A percentile compares a stretch with the other conserved stretches of the same genome.
phyloP scores from a whole-genome alignment of 2,113 vertebrate genomes.

The Cyphomyrus plagiostoma region DNA sequence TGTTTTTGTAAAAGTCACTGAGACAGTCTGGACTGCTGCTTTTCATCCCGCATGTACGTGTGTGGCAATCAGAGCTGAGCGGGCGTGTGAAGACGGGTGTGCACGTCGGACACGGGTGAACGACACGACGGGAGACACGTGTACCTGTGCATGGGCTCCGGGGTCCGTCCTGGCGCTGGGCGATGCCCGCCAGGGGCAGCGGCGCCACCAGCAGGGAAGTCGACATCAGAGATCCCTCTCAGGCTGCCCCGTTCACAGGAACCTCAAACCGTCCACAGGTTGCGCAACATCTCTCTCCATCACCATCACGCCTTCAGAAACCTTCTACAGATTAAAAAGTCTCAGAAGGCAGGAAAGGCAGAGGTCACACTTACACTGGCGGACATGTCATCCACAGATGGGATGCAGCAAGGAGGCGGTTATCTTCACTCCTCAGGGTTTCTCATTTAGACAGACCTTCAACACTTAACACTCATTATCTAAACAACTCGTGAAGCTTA shows the following conservation, averaged over 20 bases:
- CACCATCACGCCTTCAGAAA: background rate
- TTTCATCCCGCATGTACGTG: background rate
- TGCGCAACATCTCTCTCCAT: background rate
- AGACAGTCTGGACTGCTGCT: background rate
- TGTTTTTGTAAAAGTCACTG: background rate
- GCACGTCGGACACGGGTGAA: background rate
- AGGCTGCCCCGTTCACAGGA: constrained; percentile 50
- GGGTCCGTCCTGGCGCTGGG: constrained; percentile 2
- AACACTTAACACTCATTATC: background rate
- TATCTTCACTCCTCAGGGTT: background rate
- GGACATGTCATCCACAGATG: background rate
- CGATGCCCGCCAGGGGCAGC: constrained; percentile 45
- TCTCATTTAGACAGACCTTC: background rate
- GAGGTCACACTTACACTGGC: background rate
- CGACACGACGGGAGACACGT: constrained; percentile 9
- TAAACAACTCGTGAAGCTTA: background rate
- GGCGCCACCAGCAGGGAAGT: constrained; percentile 49
- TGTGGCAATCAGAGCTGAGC: background rate
- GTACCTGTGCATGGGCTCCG: constrained; percentile 79
- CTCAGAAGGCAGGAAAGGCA: background rate
- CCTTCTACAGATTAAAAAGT: background rate
- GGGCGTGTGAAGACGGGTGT: background rate
- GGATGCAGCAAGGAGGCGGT: background rate
- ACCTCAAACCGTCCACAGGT: background rate
- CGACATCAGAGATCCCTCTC: constrained; percentile 53